Evolutionary conservation across 2,797 vertebrate species (phyloP).

Genomic region (Pangasius sanitwongsei): DNA sequence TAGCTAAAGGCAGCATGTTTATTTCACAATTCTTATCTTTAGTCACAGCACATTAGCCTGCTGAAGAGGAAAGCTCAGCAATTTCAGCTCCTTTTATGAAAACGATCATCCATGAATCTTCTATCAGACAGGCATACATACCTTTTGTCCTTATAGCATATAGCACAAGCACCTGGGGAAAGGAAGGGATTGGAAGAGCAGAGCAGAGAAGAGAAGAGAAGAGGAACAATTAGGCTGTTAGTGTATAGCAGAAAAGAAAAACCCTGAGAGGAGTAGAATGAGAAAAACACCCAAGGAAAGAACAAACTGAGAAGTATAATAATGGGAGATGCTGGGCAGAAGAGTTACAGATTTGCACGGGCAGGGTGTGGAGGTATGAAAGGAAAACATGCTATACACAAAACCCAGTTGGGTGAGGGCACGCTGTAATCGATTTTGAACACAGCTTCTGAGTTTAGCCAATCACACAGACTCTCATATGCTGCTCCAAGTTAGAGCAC

Average conservation of each 20-base stretch:
- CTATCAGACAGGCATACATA: conserved; percentile 36
- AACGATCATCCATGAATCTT: conserved; percentile 24
- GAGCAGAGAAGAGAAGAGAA: not conserved
- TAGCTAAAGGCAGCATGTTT: conserved; percentile 58
- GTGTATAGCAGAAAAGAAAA: conserved; percentile 40
- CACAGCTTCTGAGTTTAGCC: conserved; percentile 73
- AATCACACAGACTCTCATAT: conserved; percentile 73
- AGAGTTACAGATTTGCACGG: conserved; percentile 48
- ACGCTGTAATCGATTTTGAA: conserved; percentile 82
- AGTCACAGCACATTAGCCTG: conserved; percentile 64
- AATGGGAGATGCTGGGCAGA: conserved; percentile 36
- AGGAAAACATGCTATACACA: conserved; percentile 71
- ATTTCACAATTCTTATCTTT: conserved; percentile 63
- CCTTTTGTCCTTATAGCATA: not conserved
- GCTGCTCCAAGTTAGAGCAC: conserved; percentile 76
- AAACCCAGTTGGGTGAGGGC: conserved; percentile 76
- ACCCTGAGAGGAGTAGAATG: conserved; percentile 53
- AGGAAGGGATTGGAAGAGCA: not conserved
- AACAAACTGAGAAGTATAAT: conserved; percentile 21
- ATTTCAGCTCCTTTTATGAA: not conserved
- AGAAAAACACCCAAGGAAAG: conserved; percentile 43
- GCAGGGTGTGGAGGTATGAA: conserved; percentile 68
- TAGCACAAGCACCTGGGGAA: not conserved
- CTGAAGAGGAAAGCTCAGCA: conserved; percentile 6
- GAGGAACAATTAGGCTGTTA: conserved; percentile 18